Conservation (phyloP, 2,888 invertebrate species). For the Endotricha flammealis region DNA sequence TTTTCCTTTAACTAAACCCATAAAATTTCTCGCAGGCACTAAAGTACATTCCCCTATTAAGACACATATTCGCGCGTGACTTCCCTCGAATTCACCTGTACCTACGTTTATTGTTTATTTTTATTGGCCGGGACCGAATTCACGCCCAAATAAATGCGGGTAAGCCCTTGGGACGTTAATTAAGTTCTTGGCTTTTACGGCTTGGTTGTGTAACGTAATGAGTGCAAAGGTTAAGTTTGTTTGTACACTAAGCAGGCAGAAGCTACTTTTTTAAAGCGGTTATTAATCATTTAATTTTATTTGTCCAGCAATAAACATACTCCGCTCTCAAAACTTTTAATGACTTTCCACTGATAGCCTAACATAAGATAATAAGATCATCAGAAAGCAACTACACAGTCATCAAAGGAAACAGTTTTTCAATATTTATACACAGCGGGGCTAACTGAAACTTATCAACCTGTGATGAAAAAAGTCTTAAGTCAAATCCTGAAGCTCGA, state of each 20-base stretch:
- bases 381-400: too few relatives aligned
- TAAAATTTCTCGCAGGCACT: constrained; percentile 7
- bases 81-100: constrained; percentile 32
- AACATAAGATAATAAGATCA: too few relatives aligned
- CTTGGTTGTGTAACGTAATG: constrained; percentile 49
- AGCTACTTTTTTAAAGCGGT: constrained; percentile 15
- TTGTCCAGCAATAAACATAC: too few relatives aligned
- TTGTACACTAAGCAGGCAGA: constrained; percentile 3
- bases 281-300: not conserved
- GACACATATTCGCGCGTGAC: constrained; percentile 18
- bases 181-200: constrained; percentile 67
- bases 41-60: constrained; percentile 3
- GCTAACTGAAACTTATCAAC: too few relatives aligned
- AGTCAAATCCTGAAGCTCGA: too few relatives aligned
- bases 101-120: constrained; percentile 64
- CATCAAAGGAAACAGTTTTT: too few relatives aligned
- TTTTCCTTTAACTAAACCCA: constrained; percentile 4
- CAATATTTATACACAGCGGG: too few relatives aligned
- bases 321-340: too few relatives aligned
- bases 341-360: too few relatives aligned
- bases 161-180: constrained; percentile 54
- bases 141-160: constrained; percentile 65
- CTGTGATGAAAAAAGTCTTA: too few relatives aligned
- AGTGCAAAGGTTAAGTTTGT: constrained; percentile 31
- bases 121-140: constrained; percentile 57